Conservation (phyloP, 1,140 invertebrate species). For the Drosophila mauritiana region DNA sequence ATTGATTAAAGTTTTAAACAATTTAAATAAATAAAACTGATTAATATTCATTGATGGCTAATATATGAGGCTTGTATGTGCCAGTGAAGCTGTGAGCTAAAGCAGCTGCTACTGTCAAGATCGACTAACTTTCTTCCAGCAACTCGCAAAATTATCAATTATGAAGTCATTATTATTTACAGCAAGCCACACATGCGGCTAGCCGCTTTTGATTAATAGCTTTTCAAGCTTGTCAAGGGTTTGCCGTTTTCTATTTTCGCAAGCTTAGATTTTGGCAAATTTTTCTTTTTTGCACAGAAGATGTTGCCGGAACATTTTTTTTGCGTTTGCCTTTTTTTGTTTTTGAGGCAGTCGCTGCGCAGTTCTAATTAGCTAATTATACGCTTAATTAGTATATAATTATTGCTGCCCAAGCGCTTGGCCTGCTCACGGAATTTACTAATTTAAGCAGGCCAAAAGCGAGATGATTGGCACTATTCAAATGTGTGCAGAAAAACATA, state of each 20-base stretch:
- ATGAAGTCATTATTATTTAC: slow-evolving; percentile 82
- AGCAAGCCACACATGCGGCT: slow-evolving; percentile 55
- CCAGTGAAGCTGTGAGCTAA: slow-evolving; percentile 16
- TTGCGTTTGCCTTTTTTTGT: slow-evolving; percentile 43
- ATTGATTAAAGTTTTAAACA: slow-evolving; percentile 57
- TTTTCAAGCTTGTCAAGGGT: slow-evolving; percentile 70
- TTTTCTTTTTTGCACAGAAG: slow-evolving; percentile 75
- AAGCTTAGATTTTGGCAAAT: slow-evolving; percentile 63
- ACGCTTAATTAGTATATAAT: slow-evolving; percentile 81
- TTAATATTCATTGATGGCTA: slow-evolving; percentile 70
- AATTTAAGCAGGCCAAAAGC: slow-evolving; percentile 36
- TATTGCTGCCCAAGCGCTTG: slow-evolving; percentile 64
- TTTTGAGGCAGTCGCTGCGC: slow-evolving; percentile 60
- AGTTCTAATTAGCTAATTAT: slow-evolving; percentile 84
- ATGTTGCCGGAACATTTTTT: slow-evolving; percentile 80
- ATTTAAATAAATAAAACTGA: slow-evolving; percentile 70
- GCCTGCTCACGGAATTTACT: slow-evolving; percentile 57
- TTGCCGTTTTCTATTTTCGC: slow-evolving; percentile 79
- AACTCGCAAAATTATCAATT: slow-evolving; percentile 74
- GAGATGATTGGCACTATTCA: slow-evolving; percentile 12
- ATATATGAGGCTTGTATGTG: slow-evolving; percentile 52
- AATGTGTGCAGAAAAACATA: slow-evolving; percentile 3
- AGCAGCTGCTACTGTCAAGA: slow-evolving; percentile 22
- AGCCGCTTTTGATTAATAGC: slow-evolving; percentile 73
- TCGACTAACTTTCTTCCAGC: slow-evolving; percentile 52